Base-by-base conservation (phyloP, 2,888 invertebrate species). In the Tetanocera ferruginea region DNA sequence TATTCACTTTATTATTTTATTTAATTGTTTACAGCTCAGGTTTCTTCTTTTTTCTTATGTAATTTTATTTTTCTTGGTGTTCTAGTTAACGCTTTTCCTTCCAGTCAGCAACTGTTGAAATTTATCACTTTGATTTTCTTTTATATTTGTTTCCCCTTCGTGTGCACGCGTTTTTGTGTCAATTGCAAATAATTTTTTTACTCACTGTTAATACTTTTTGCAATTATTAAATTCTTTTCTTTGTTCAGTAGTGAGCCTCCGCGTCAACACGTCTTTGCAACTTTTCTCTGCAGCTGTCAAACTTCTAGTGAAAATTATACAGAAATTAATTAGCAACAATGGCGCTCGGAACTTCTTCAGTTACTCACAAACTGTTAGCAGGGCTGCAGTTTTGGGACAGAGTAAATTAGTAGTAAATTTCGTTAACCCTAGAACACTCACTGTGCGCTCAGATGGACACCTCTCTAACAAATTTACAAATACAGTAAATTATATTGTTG, bases 21-120 rank as follows among this genome's bases (percentile, higher is more conserved):
- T 11, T 28, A 17, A 74, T 34, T 76, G 19, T 64, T 55, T 28
- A 51, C 8, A 19, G 55, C 11, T 62, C 28, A 0, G 11, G 57
- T 69, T 25, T 73, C 23, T 11, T 70, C 62, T 70, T 23, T 80
- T 80, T 31, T 78, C 82, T 83, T 83, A 83, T 83, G 80, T 80
- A 83, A 83, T 80, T 43, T 43, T 34, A 17, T 62, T 62, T 51
- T 60, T 51, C 34, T 11, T 49, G 8, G 8, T 37, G 43, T 9
- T 64, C 37, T 73, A 37, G 43, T 62, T 37, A 49, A 57, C 31
- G 49, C 49, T 43, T 69, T 76, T 76, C 57, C 31, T 19, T 34
- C 34, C 19, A 28, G 23, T 25, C n/a, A 51, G 19, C 51, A 62
- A 37, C 69, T 73, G 74, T 67, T 72, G 28, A 75, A 49, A 25